Base-by-base conservation (phyloP, 1,140 invertebrate genomes). In the Aporrectodea caliginosa region DNA sequence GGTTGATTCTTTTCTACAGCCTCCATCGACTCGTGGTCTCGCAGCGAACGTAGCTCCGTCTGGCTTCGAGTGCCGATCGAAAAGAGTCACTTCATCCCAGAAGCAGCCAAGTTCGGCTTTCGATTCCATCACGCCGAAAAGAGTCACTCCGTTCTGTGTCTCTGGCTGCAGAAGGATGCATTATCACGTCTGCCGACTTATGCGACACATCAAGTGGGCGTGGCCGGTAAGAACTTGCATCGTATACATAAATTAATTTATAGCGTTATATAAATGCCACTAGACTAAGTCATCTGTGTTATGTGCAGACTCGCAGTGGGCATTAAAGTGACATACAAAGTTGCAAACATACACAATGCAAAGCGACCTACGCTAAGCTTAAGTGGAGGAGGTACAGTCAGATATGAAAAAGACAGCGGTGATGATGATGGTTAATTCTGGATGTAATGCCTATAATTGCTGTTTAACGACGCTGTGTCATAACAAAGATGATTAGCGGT, bases 121-220 rank as follows among this genome's bases (percentile, higher is more conserved):
- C 91, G 91, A 77, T 96, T 93, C 84, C 95, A 97, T 88, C 94
- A 96, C 89, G 93, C 94, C 0, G 92, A 92, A 83, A 89, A 92
- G n/a, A 90, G 92, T 31, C 92, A 91, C 85, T 92, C 94, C 1
- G 92, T 92, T 86, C 90, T 97, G 88, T 93, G 92, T 84, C 91
- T 92, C 84, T 96, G 95, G 94, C 87, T 97, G 43, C 91, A 92
- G 2, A 87, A 74, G 78, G 85, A 90, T 77, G 90, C 91, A 85
- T 82, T 85, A 29, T 90, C 89, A 79, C 93, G 92, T 84, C 89
- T 96, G 79, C 95, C 95, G 27, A 90, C 90, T 33, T 94, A 93
- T 87, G 92, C 93, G 1, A 85, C 94, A 93, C 87, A 96, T 93
- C 77, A 93, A 93, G 87, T 86, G 94, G 78, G 95, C 75, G 84